These are phyloP conservation scores for Aphis gossypii DNA, from an alignment of 1,140 invertebrate genomes.

Conservation along the genomic window DNA sequence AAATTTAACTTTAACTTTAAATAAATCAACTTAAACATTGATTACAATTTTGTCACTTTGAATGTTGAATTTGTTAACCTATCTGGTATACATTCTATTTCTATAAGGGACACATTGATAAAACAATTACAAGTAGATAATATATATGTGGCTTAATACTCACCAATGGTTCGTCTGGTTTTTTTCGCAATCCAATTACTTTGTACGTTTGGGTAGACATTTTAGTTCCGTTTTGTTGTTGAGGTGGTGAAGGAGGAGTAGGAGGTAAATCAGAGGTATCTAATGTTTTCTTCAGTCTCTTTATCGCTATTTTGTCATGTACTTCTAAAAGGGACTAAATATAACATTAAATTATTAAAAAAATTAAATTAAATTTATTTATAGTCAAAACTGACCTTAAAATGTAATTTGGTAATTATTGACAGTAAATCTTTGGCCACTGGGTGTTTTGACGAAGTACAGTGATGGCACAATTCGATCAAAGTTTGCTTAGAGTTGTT, in stretches of 20 bases:
- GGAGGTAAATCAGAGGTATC: conserved; percentile 46
- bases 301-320: conserved; percentile 65
- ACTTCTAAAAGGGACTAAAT: conserved; percentile 60
- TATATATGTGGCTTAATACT: conserved; percentile 58
- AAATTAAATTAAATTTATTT: background rate
- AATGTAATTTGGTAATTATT: conserved; percentile 66
- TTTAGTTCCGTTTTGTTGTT: conserved; percentile 47
- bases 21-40: background rate
- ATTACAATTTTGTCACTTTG: background rate
- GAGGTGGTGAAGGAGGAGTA: conserved; percentile 36
- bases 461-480: conserved; percentile 64
- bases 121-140: background rate
- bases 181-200: conserved; percentile 88
- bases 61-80: background rate
- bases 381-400: conserved; percentile 63
- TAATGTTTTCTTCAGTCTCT: conserved; percentile 60
- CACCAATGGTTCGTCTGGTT: conserved; percentile 88
- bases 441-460: conserved; percentile 64
- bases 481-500: conserved; percentile 64
- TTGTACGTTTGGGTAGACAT: conserved; percentile 81
- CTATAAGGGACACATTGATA: background rate
- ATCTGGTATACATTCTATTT: no score
- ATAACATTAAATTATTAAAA: conserved; percentile 20
- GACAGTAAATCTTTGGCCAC: conserved; percentile 67
- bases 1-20: background rate